Conservation (phyloP, 2,888 invertebrate genomes). For the Hoplodrina ambigua region DNA sequence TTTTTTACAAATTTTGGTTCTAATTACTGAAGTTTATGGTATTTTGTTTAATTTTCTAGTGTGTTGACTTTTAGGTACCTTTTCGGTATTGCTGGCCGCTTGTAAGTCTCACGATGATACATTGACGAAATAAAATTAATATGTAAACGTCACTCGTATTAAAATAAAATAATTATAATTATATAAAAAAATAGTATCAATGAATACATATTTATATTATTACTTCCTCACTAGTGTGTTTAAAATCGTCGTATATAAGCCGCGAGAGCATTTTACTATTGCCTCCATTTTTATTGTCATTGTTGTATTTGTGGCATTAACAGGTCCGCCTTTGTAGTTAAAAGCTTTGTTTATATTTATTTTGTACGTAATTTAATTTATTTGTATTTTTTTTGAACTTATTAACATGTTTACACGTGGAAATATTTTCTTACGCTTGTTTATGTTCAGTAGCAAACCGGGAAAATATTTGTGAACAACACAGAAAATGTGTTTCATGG, state of each 20-base stretch:
- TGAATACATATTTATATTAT: no score
- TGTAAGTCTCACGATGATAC: no score
- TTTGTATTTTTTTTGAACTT: conserved; percentile 13
- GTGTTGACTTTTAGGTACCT: no score
- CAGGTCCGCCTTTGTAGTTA: background rate
- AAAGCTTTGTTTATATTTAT: conserved; percentile 13
- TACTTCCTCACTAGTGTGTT: background rate
- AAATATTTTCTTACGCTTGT: conserved; percentile 1
- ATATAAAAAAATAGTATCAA: no score
- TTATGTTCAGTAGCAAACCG: conserved; percentile 12
- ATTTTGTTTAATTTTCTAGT: background rate
- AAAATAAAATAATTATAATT: no score
- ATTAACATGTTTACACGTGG: conserved; percentile 1
- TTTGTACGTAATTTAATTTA: background rate
- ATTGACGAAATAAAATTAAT: no score
- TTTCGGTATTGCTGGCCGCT: no score
- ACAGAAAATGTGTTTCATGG: background rate
- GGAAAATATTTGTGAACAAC: conserved; percentile 6
- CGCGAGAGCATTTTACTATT: no score
- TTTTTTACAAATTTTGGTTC: background rate
- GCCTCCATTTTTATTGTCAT: conserved; percentile 17
- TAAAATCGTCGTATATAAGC: no score
- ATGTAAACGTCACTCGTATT: no score
- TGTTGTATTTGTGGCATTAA: background rate
- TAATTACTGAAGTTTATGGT: no score